Percentiles rank a stretch among this genome's conserved stretches.
phyloP scores from a whole-genome alignment of 2,888 invertebrate genomes.

The Stenurella melanura region DNA sequence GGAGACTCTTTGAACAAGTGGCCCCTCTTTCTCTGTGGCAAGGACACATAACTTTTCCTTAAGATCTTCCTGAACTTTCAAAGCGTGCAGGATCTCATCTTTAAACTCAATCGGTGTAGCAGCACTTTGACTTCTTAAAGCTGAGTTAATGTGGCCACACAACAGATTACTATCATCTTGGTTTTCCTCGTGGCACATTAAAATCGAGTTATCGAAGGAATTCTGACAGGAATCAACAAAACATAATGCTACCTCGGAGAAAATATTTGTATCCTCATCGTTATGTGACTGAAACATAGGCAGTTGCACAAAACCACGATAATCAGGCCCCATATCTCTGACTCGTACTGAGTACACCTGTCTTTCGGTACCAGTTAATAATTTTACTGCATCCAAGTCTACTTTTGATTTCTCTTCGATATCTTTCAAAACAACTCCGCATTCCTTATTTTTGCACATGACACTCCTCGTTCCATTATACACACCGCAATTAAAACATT shows the following conservation, averaged over 20 bases:
- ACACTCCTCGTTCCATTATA: constrained; percentile 86
- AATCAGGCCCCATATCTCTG: constrained; percentile 81
- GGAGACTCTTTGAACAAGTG: constrained; percentile 82
- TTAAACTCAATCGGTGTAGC: constrained; percentile 79
- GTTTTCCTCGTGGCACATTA: constrained; percentile 75
- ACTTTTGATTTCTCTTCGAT: constrained; percentile 75
- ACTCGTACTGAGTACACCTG: constrained; percentile 82
- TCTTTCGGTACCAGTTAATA: constrained; percentile 78
- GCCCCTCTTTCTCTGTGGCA: constrained; percentile 78
- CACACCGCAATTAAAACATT: constrained; percentile 84
- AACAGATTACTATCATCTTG: constrained; percentile 48
- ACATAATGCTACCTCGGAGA: constrained; percentile 73
- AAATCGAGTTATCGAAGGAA: constrained; percentile 75
- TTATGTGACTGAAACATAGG: constrained; percentile 68
- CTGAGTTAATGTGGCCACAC: constrained; percentile 80
- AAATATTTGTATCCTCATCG: constrained; percentile 62
- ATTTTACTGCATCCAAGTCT: constrained; percentile 80
- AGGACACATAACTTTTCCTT: constrained; percentile 78
- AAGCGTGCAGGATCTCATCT: constrained; percentile 77
- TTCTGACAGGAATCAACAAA: constrained; percentile 77
- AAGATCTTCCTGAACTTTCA: constrained; percentile 76
- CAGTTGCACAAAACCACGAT: constrained; percentile 83
- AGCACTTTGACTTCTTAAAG: constrained; percentile 78
- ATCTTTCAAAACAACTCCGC: constrained; percentile 81
- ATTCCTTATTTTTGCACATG: constrained; percentile 83